These are phyloP conservation scores for Tyria jacobaeae DNA, from an alignment of 2,888 invertebrate species.

Conservation along the genomic window DNA sequence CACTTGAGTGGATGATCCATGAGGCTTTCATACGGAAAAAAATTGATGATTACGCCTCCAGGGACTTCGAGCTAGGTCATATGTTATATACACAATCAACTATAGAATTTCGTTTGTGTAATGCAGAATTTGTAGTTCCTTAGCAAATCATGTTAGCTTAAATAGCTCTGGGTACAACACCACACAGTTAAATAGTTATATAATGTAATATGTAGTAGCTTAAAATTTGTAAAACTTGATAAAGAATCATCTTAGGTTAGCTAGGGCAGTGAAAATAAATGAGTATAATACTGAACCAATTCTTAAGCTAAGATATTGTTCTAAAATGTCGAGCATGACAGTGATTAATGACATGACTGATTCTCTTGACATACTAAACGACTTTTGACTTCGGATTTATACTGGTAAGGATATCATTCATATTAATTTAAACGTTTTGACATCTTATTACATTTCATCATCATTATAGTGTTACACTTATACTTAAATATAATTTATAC, in stretches of 20 bases:
- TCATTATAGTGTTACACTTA: not conserved
- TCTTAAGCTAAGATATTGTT: slow-evolving; percentile 11
- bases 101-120: not conserved
- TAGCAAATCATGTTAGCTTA: not conserved
- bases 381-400: slow-evolving; percentile 14
- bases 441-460: not conserved
- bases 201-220: not conserved
- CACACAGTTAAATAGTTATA: not conserved
- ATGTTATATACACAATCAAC: not conserved
- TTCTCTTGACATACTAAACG: slow-evolving; percentile 20
- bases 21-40: no score
- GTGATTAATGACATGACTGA: slow-evolving; percentile 29
- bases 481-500: no score
- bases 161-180: not conserved
- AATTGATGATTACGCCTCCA: not conserved
- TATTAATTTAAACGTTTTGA: not conserved
- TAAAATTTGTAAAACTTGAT: not conserved
- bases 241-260: not conserved
- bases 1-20: no score
- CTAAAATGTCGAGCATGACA: slow-evolving; percentile 25
- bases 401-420: not conserved
- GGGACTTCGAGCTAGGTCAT: not conserved
- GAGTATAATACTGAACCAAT: slow-evolving; percentile 6
- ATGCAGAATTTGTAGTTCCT: not conserved
- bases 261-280: slow-evolving; percentile 9